Base-by-base conservation (phyloP, 2,113 vertebrate species). In the Etia nguti region DNA sequence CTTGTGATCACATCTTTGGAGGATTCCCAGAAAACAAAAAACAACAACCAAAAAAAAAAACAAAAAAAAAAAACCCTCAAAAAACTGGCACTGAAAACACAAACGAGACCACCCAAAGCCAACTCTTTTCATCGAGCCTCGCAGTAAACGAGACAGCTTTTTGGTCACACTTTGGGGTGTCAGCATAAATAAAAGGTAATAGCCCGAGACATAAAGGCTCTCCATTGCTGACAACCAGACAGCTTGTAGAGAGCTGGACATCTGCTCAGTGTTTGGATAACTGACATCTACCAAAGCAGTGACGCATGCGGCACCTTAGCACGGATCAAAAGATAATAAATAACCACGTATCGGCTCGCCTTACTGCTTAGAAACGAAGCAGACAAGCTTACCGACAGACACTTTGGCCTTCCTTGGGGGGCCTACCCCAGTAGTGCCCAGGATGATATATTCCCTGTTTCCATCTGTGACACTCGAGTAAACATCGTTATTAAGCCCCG, bases 221-320 rank as follows among this genome's bases (percentile, higher is more conserved):
- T 81, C 31, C 46, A 68, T 55, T 52, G 85, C 88, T 82, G 79
- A 81, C 79, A 56, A 81, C 82, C 73, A 88, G 82, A 90, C 80
- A 83, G 82, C 79, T 75, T 38, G 86, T 81, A 77, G 59, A 55
- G 81, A 81, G 84, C 84, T 85, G 90, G 89, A 93, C 93, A 94
- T 95, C 95, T 95, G 94, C 90, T 93, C 54, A 46, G 79, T 77
- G 89, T 94, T 93, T 94, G 84, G 85, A 50, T 84, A 70, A 89
- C 82, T 81, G 88, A 93, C 81, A 83, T 88, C 81, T 90, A 65
- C 85, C 57, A 75, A 87, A 92, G 87, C 88, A 86, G 79, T 57
- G 92, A 93, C 92, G 94, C 81, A 86, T 93, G 92, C 89, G 41
- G 86, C 86, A 90, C 91, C 92, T 91, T 89, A 91, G 75, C 83